Base-by-base conservation (phyloP, 2,113 vertebrate genomes). In the Zingel zingel region DNA sequence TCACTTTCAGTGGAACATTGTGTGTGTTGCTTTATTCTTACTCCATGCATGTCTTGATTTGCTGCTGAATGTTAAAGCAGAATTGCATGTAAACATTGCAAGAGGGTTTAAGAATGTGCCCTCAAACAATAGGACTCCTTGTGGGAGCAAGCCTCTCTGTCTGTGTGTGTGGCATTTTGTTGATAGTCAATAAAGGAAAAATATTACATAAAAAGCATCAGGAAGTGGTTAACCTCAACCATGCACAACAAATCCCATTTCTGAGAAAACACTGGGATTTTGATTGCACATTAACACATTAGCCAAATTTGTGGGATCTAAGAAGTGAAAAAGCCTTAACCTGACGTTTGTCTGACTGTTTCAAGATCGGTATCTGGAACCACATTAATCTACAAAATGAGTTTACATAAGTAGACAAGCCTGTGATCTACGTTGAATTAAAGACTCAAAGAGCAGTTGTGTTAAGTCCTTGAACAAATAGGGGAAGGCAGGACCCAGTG, bases 81-180 rank as follows among this genome's bases (percentile, higher is more conserved):
- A 12, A 10, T 62, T 67, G 73, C 67, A 77, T 85, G 72, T 64
- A 86, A 86, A 79, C 69, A 71, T 50, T 64, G 54, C 3, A 67
- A 45, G 15, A 36, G 14, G 61, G 45, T 21, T 63, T 48, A 65
- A 79, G 73, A 86, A 58, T 82, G 58, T 65, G 30, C 8, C 16
- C 33, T 65, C n/a, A 67, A 81, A 76, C 69, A 87, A 69, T 16
- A 43, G 57, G 23, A 25, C 53, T 77, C 39, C 47, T 64, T 84
- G 83, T 74, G 2, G 39, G n/a, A 62, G 57, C 45, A 83, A 30
- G 21, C 56, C 58, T 66, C 21, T 62, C 45, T 70, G 16, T 76
- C 30, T 89, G 73, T 73, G 59, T 66, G 77, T 82, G 64, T 74
- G 51, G 57, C 33, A 72, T 80, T 54, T 53, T 45, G 36, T 43